Evolutionary conservation across 2,888 invertebrate species (phyloP), one percentile per base, ranked within the genome.

Genomic region (Cistogaster globosa): DNA sequence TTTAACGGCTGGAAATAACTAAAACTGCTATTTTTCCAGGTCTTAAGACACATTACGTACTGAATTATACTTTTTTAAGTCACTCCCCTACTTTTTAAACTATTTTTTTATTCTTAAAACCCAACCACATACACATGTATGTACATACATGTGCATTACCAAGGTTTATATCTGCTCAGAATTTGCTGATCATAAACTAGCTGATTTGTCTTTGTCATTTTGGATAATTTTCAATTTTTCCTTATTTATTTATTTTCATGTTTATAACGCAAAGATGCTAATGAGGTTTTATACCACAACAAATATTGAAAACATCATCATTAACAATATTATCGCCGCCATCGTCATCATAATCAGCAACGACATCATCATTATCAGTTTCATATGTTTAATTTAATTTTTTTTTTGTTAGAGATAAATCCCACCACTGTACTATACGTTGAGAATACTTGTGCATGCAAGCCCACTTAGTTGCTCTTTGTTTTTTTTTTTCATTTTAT

Each of bases 281-380:
- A 74, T 74, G 80, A 80, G 20, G 53, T 67, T 67, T 60, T 42
- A 80, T 68, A 60, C 74, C 74, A 60, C 67, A 74, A 60, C 74
- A 80, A 72, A 53, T 80, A 71, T 67, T 60, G 53, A 8, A 67
- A 67, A 60, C 67, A 74, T 67, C 74, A 60, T 60, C 32, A 80
- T 69, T 32, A 69, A 0, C 53, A 38, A 26, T 16, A 20, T 45
- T 42, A 75, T n/a, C 22, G 12, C 16, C 26, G 16, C 14, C 53
- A 22, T 7, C 20, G 26, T 26, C 26, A 16, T 9, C 51, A 51
- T n/a, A 60, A 12, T 62, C 68, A 20, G 51, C 18, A 53, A 18
- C 22, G 22, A 26, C 45, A 63, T 45, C 36, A 76, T 74, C 74
- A 81, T 81, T 53, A 75, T 75, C 14, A 72, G n/a, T 48, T 79